These are phyloP conservation scores for Palloptera scutellata DNA, from an alignment of 2,888 invertebrate genomes.

Conservation along the genomic window DNA sequence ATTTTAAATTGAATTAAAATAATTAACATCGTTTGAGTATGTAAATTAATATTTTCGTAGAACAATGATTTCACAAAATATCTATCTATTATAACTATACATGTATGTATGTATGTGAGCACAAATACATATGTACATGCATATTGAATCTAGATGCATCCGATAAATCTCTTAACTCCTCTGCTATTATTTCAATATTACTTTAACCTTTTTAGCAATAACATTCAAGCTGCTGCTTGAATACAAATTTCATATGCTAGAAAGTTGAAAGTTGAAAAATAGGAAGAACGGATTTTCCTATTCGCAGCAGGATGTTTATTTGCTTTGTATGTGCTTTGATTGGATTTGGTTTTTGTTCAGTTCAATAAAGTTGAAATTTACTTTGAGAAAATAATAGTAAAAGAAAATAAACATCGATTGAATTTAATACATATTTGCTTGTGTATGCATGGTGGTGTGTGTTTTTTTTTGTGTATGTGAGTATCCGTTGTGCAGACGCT, in stretches of 20 bases:
- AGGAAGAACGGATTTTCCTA: not conserved
- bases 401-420: too few relatives aligned
- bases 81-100: not conserved
- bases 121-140: not conserved
- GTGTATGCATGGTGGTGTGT: too few relatives aligned
- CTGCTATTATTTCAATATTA: too few relatives aligned
- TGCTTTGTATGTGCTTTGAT: slow-evolving; percentile 23
- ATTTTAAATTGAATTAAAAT: too few relatives aligned
- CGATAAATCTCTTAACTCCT: not conserved
- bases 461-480: too few relatives aligned
- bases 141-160: slow-evolving; percentile 7
- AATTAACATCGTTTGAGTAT: too few relatives aligned
- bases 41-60: too few relatives aligned
- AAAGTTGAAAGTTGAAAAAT: not conserved
- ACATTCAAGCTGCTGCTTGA: not conserved
- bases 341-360: slow-evolving; percentile 11
- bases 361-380: not conserved
- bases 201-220: too few relatives aligned
- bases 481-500: too few relatives aligned
- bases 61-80: too few relatives aligned
- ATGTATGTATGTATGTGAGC: not conserved
- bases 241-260: not conserved
- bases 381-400: too few relatives aligned
- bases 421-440: too few relatives aligned
- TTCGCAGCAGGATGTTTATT: slow-evolving; percentile 5